Evolutionary conservation across 2,888 invertebrate species (phyloP).

Genomic region (Teleogryllus oceanicus): DNA sequence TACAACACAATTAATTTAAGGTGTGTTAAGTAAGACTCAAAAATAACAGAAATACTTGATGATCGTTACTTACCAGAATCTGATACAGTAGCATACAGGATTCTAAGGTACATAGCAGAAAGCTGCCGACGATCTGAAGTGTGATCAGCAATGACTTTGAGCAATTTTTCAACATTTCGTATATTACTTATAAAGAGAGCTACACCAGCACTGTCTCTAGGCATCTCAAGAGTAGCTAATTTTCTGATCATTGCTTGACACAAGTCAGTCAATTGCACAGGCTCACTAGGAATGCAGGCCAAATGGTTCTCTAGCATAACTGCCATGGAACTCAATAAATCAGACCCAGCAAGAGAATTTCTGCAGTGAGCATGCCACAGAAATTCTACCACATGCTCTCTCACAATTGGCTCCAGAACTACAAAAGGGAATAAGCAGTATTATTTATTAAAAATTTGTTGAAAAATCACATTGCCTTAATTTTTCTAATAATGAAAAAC

Average conservation of each 20-base stretch:
- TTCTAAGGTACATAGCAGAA: not conserved
- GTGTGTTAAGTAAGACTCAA: not conserved
- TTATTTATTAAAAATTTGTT: not conserved
- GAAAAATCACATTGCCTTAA: too few relatives aligned
- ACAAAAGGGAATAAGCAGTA: not conserved
- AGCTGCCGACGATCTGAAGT: not conserved
- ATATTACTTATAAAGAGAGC: not conserved
- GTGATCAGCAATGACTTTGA: slow-evolving; percentile 7
- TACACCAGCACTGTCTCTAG: not conserved
- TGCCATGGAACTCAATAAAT: not conserved
- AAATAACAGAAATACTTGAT: too few relatives aligned
- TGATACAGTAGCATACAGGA: not conserved
- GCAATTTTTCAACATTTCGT: not conserved
- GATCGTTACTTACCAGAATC: not conserved
- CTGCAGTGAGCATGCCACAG: not conserved
- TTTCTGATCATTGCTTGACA: not conserved
- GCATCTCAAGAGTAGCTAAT: not conserved
- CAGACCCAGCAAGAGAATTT: not conserved
- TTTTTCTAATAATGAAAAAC: too few relatives aligned
- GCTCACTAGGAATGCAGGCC: not conserved
- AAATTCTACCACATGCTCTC: not conserved
- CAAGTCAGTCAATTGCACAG: not conserved
- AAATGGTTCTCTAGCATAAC: not conserved
- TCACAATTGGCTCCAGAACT: not conserved
- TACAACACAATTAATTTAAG: not conserved